These are phyloP conservation scores for Crotalus helleri DNA, from an alignment of 2,113 vertebrate species.

Conservation along the genomic window DNA sequence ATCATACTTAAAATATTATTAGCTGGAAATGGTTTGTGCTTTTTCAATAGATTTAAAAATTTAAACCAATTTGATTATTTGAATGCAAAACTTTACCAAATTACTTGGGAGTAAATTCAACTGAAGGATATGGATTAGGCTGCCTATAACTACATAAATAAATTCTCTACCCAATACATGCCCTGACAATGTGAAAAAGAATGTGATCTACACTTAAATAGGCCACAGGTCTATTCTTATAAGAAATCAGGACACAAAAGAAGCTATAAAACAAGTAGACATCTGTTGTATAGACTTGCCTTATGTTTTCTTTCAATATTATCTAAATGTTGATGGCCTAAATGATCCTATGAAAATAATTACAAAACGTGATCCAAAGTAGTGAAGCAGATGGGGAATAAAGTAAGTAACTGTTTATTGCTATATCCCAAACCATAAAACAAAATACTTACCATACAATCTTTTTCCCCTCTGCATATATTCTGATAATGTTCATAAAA, in stretches of 20 bases:
- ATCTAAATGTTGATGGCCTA: not conserved
- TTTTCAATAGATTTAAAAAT: not conserved
- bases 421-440: not conserved
- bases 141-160: not conserved
- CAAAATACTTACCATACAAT: not conserved
- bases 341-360: not conserved
- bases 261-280: not conserved
- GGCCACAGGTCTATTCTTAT: not conserved
- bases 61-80: not conserved
- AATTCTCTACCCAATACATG: not conserved
- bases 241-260: not conserved
- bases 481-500: not conserved
- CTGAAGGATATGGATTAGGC: not conserved
- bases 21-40: not conserved
- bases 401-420: not conserved
- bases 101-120: not conserved
- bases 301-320: not conserved
- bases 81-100: not conserved
- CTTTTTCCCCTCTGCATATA: not conserved
- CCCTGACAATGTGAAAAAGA: not conserved
- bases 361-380: not conserved
- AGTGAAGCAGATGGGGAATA: not conserved
- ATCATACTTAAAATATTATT: not conserved
- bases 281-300: not conserved
- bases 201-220: not conserved